A percentile compares a stretch with the other conserved stretches of the same genome.
Conservation (phyloP, 2,113 vertebrate species). For the Polypterus senegalus region DNA sequence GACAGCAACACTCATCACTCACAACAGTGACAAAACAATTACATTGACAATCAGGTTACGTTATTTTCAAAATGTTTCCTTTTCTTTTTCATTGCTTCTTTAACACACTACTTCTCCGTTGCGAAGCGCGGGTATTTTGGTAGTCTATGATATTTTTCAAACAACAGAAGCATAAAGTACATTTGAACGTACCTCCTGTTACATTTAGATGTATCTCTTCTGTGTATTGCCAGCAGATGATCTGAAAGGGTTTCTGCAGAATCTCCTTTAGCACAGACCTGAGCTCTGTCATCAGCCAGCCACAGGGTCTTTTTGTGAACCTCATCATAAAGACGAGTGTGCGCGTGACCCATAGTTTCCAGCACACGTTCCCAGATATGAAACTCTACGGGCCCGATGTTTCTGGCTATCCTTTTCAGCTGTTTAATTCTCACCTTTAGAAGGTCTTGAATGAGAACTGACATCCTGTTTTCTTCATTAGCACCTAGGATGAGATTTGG, state of each 20-base stretch:
- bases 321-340: slow-evolving; percentile 30
- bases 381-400: slow-evolving; percentile 55
- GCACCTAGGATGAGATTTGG: too few species aligned
- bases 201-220: neutral
- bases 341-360: slow-evolving; percentile 41
- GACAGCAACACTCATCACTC: too few species aligned
- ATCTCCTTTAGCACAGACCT: slow-evolving; percentile 51
- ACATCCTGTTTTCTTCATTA: slow-evolving; percentile 46
- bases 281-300: slow-evolving; percentile 45
- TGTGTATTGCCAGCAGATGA: slow-evolving; percentile 32
- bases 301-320: slow-evolving; percentile 62
- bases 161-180: too few species aligned
- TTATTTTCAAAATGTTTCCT: too few species aligned
- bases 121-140: too few species aligned
- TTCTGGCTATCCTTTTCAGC: slow-evolving; percentile 50
- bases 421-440: slow-evolving; percentile 51
- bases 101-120: too few species aligned
- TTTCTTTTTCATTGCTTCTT: too few species aligned
- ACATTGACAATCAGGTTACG: too few species aligned
- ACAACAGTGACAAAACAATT: too few species aligned
- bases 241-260: slow-evolving; percentile 47
- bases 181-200: slow-evolving; percentile 29
- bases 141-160: too few species aligned
- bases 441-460: slow-evolving; percentile 48
- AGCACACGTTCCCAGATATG: slow-evolving; percentile 76